These are phyloP conservation scores for Crax fasciolata DNA, from an alignment of 2,797 vertebrate genomes.

Conservation along the genomic window DNA sequence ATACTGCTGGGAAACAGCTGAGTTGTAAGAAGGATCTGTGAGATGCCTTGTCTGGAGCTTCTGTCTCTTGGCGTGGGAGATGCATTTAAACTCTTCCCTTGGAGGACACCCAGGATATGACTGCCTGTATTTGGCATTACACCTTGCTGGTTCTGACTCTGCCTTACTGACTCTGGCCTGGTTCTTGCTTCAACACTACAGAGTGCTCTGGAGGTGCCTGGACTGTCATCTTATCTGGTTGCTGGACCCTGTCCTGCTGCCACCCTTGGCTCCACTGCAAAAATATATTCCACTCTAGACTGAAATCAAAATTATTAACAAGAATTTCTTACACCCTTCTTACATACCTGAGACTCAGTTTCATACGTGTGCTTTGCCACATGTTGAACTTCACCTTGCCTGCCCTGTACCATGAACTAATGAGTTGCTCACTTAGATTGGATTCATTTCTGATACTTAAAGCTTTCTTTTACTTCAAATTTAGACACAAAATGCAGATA, in stretches of 20 bases:
- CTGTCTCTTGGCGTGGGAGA: not conserved
- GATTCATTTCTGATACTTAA: not conserved
- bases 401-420: not conserved
- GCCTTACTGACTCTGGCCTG: not conserved
- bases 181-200: not conserved
- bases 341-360: not conserved
- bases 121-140: not conserved
- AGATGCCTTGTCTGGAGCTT: not conserved
- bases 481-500: not conserved
- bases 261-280: not conserved
- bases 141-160: accelerated
- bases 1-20: not conserved
- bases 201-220: not conserved
- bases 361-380: not conserved
- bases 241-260: not conserved
- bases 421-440: not conserved
- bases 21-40: not conserved
- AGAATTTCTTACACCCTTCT: not conserved
- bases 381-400: not conserved
- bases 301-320: not conserved
- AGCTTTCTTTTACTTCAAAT: not conserved
- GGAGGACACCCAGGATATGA: not conserved
- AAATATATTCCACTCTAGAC: not conserved
- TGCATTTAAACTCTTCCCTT: not conserved
- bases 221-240: not conserved